Evolutionary conservation across 2,888 invertebrate genomes (phyloP), one percentile per base, ranked within the genome.

Genomic region (Cataglyphis albicans): DNA sequence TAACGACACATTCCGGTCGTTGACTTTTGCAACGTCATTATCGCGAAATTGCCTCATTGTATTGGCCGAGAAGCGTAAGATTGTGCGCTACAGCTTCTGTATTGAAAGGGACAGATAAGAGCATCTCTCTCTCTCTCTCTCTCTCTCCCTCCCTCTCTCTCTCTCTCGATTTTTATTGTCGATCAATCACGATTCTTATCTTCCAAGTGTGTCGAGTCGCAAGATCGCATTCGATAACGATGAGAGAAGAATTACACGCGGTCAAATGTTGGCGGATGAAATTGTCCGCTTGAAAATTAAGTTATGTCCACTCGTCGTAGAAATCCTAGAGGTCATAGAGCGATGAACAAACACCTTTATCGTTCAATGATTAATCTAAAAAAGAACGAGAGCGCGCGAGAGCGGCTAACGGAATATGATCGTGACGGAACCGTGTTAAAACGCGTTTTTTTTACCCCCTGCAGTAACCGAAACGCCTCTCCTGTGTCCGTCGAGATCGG

Each of bases 391-490:
- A 78, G 73, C 67, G 59, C 44, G 68, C 10, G 52, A 67, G 38
- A 55, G 21, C 85, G 55, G 41, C 81, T 83, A 89, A 90, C 80
- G 84, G 86, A 85, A 61, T 82, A 52, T 81, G 83, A 78, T 82
- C 72, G 85, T 67, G 84, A 73, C 84, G 80, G 80, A 89, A 84
- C 75, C 83, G 84, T 78, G 85, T 86, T 84, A 85, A 74, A 86
- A 82, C 84, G 85, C 84, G 76, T 73, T 80, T 82, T 48, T 48
- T 87, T 85, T 92, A 91, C 92, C 92, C 93, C 92, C 92, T 89
- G 92, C 87, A 86, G 92, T 89, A 93, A 90, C 81, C 86, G 92
- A 92, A 93, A 94, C 93, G 94, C 94, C 94, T 93, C 91, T 93
- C 88, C 90, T 91, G 91, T 94, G 94, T 93, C 91, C 84, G n/a